These are phyloP conservation scores for Nephrotoma appendiculata DNA, from an alignment of 2,888 invertebrate genomes.

Conservation along the genomic window DNA sequence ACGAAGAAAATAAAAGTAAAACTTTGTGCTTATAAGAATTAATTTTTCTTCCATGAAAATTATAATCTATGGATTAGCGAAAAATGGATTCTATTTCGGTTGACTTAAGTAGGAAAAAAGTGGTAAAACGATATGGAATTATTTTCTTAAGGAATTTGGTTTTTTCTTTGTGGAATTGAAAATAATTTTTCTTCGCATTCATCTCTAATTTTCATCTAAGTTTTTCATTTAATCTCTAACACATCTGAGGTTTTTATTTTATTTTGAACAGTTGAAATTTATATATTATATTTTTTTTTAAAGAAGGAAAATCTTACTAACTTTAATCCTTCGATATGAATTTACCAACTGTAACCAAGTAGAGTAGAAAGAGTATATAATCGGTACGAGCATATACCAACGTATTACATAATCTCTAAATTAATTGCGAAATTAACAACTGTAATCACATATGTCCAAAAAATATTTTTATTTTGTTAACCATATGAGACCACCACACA, in stretches of 20 bases:
- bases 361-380: neutral
- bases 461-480: neutral
- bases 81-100: neutral
- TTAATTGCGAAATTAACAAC: neutral
- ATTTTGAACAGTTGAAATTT: neutral
- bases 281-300: neutral
- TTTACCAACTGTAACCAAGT: neutral
- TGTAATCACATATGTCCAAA: neutral
- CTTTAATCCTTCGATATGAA: neutral
- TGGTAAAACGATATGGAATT: neutral
- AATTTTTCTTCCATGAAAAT: neutral
- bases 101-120: neutral
- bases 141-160: neutral
- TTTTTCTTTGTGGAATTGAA: neutral
- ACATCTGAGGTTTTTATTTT: neutral
- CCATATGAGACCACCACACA: neutral
- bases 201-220: neutral
- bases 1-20: neutral
- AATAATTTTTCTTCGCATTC: neutral
- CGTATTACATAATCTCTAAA: neutral
- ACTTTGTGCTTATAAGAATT: neutral
- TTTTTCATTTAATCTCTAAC: neutral
- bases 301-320: neutral
- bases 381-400: neutral
- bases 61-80: neutral